Evolutionary conservation across 2,113 vertebrate species (phyloP).

Genomic region (Danio rerio): DNA sequence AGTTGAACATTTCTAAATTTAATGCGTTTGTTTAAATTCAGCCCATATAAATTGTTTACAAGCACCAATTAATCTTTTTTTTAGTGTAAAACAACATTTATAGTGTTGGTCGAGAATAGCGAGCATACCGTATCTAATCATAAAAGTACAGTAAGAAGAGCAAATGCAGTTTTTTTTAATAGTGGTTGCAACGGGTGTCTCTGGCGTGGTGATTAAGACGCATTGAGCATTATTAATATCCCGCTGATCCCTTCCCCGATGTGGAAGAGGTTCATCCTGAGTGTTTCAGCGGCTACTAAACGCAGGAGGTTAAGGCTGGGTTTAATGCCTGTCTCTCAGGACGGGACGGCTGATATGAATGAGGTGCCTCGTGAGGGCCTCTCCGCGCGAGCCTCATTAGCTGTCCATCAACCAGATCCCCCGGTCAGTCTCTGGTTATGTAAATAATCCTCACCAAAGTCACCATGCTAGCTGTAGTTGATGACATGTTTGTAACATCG

Average conservation of each 20-base stretch:
- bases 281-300: constrained; percentile 33
- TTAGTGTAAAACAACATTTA: neutral
- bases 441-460: constrained; percentile 15
- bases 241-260: constrained; percentile 12
- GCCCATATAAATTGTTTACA: too few species aligned
- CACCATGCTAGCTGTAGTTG: neutral
- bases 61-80: too few species aligned
- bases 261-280: constrained; percentile 11
- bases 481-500: too few species aligned
- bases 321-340: constrained; percentile 26
- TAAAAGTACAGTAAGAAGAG: neutral
- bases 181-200: neutral
- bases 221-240: neutral
- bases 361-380: constrained; percentile 37
- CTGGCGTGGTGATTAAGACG: neutral
- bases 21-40: too few species aligned
- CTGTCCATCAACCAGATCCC: constrained; percentile 25
- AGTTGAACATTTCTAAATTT: too few species aligned
- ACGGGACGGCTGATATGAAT: constrained; percentile 32
- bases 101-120: neutral
- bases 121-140: neutral
- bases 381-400: constrained; percentile 31
- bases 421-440: constrained; percentile 38
- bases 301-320: constrained; percentile 19
- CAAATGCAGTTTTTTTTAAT: neutral